These are phyloP conservation scores for Clavelina lepadiformis DNA, from an alignment of 23 tunicate species.

Conservation along the genomic window DNA sequence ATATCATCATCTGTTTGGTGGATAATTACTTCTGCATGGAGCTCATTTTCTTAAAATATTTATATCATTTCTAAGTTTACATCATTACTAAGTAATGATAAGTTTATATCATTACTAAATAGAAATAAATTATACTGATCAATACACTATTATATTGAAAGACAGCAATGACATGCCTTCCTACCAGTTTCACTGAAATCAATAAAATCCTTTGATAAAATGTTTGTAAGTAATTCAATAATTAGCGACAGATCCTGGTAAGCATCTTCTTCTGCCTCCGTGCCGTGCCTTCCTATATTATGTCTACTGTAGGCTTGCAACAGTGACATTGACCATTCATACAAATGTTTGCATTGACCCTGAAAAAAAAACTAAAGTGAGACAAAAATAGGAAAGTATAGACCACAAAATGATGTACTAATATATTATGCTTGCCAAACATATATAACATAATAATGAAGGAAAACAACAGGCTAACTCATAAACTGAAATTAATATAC, in stretches of 20 bases:
- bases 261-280: slow-evolving; percentile 38
- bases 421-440: too few relatives aligned
- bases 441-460: too few relatives aligned
- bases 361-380: slow-evolving; percentile 4
- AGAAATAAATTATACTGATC: too few relatives aligned
- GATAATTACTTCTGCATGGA: not conserved
- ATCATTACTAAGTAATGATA: too few relatives aligned
- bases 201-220: slow-evolving; percentile 61
- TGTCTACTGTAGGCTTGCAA: slow-evolving; percentile 39
- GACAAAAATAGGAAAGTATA: too few relatives aligned
- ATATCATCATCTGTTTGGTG: slow-evolving; percentile 3
- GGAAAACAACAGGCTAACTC: too few relatives aligned
- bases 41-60: not conserved
- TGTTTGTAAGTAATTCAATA: slow-evolving; percentile 54
- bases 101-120: too few relatives aligned
- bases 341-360: slow-evolving; percentile 45
- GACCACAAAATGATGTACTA: too few relatives aligned
- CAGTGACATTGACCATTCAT: slow-evolving; percentile 45
- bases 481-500: too few relatives aligned
- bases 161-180: not conserved
- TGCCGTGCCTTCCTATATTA: not conserved
- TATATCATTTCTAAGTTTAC: too few relatives aligned
- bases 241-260: slow-evolving; percentile 52
- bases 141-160: not conserved
- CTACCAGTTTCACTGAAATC: slow-evolving; percentile 53